Evolutionary conservation across 2,888 invertebrate genomes (phyloP), one percentile per base, ranked within the genome.

Genomic region (Neoitamus cyanurus): DNA sequence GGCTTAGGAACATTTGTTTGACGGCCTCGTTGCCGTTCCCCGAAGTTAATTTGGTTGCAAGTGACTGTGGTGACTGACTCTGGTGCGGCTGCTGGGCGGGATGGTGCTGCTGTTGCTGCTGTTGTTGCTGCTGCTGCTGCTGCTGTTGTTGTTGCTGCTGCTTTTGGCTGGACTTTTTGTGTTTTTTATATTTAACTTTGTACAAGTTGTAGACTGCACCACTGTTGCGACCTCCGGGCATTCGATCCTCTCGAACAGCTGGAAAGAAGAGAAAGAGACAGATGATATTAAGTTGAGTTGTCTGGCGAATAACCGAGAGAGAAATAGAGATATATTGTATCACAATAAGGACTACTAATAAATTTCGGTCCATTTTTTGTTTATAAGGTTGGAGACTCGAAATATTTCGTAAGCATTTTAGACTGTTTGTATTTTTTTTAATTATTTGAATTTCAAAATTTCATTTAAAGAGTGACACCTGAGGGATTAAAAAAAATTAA

Each of bases 171-270:
- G 94, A 94, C 92, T 97, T 96, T 94, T 97, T 97, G 93, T 98
- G 97, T 92, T 98, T 99, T 93, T 98, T 98, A 93, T 99, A 99
- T 93, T 98, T 98, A 82, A 98, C 98, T 95, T 99, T 99, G 93
- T 99, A 99, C 89, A 99, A 94, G 92, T 99, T 99, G 92, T 99
- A 99, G 86, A 99, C 99, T 87, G 99, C 99, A 87, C 98, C 98
- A 88, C 98, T 99, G 92, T 99, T 99, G 85, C 99, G 94, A 83
- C 99, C 99, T 58, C 99, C 99, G n/a, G 99, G 99, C 99, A 99
- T 99, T 89, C 99, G 94, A 92, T 99, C 99, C 92, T 99, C 99
- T 89, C 99, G 94, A 86, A 99, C 99, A 90, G 99, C 99, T 98
- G 92, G 83, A 82, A 11, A 73, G 58, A 28, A 20, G 9, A 58